Evolutionary conservation across 2,888 invertebrate genomes (phyloP).

Genomic region (Cryptus viduatorius): DNA sequence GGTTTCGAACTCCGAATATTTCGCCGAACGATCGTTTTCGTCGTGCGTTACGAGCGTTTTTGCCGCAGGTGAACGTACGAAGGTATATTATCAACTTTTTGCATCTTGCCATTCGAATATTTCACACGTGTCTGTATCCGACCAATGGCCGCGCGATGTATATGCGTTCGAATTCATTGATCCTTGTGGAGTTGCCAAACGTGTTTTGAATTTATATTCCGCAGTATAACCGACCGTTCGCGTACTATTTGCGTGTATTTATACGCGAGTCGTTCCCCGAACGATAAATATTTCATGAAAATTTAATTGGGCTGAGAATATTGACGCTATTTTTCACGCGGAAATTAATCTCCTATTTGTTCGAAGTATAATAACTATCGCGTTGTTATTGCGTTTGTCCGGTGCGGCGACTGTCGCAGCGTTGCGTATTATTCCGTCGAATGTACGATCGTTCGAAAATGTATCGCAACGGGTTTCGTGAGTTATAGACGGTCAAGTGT

Average conservation of each 20-base stretch:
- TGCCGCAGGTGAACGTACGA: constrained; percentile 47
- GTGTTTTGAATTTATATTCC: constrained; percentile 50
- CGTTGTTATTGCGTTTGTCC: background rate
- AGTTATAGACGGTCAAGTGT: constrained; percentile 51
- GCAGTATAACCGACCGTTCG: background rate
- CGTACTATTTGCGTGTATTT: background rate
- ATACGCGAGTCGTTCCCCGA: background rate
- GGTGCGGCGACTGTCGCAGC: background rate
- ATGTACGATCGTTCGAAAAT: background rate
- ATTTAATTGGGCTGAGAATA: background rate
- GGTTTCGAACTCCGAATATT: constrained; percentile 2
- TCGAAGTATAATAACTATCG: background rate
- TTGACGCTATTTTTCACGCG: background rate
- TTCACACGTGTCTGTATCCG: constrained; percentile 39
- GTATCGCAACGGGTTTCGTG: constrained; percentile 14
- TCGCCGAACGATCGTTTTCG: constrained; percentile 20
- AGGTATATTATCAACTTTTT: constrained; percentile 47
- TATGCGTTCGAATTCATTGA: constrained; percentile 55
- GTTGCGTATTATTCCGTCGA: background rate
- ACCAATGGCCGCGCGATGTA: background rate
- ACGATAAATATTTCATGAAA: constrained; percentile 16
- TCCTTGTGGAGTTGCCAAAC: constrained; percentile 55
- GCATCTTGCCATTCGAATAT: constrained; percentile 60
- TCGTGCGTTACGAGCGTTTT: background rate
- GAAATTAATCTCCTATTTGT: background rate